These are phyloP conservation scores for Sphecodes monilicornis DNA, from an alignment of 2,888 invertebrate genomes.

Conservation along the genomic window DNA sequence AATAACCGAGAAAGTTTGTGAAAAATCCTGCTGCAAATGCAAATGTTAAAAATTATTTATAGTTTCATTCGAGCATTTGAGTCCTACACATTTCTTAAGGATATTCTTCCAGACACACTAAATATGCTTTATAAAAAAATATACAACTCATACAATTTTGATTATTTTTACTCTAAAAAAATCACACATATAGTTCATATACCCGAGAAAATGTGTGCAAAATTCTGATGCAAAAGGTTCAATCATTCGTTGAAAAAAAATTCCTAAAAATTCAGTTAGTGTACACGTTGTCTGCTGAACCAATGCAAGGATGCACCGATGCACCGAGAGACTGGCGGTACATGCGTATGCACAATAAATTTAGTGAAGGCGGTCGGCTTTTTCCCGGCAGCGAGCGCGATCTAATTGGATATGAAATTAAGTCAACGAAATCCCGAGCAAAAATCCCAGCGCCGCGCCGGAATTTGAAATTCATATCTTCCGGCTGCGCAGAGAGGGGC, in stretches of 20 bases:
- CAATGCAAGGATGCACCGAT: background rate
- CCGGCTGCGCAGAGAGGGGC: constrained; percentile 69
- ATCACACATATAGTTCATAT: background rate
- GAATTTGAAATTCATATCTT: constrained; percentile 81
- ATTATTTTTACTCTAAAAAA: no score
- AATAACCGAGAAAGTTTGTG: no score
- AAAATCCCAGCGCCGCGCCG: constrained; percentile 75
- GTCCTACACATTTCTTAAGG: no score
- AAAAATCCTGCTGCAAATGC: no score
- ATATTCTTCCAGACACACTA: no score
- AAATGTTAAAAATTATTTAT: no score
- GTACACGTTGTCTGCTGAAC: background rate
- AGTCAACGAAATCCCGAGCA: constrained; percentile 81
- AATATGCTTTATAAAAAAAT: background rate
- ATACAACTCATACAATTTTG: background rate
- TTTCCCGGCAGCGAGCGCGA: constrained; percentile 65
- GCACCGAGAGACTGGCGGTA: background rate
- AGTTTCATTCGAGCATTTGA: background rate
- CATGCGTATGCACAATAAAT: constrained; percentile 24
- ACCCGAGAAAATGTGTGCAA: background rate
- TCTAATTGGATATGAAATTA: constrained; percentile 83
- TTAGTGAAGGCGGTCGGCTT: constrained; percentile 38
- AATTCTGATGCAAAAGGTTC: background rate
- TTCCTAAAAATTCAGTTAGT: background rate
- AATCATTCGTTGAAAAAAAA: background rate